Conservation (phyloP, 2,888 invertebrate genomes). For the Papilio gigon region DNA sequence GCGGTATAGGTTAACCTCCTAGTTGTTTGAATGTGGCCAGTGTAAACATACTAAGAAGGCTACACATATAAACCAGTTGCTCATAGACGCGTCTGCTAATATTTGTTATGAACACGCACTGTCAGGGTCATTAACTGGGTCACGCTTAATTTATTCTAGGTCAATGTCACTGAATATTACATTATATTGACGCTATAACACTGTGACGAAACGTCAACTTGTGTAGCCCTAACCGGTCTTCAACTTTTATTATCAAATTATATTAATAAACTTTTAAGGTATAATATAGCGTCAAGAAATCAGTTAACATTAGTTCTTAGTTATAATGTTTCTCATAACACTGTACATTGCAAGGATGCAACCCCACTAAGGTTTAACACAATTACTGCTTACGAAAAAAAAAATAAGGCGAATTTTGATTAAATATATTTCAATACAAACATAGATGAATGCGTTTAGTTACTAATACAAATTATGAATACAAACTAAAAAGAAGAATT, state of each 20-base stretch:
- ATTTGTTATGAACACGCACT: background rate
- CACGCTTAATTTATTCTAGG: background rate
- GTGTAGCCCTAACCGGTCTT: slow-evolving; percentile 12
- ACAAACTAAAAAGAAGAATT: no score
- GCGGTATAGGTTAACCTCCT: background rate
- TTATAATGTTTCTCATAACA: no score
- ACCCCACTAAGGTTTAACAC: no score
- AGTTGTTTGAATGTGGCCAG: background rate
- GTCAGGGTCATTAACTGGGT: slow-evolving; percentile 15
- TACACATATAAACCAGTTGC: background rate
- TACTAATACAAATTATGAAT: no score
- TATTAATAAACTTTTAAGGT: background rate
- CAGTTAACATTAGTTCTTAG: no score
- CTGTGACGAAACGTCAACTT: slow-evolving; percentile 2
- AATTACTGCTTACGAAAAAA: no score
- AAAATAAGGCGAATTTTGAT: no score
- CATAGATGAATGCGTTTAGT: no score
- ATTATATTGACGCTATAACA: background rate
- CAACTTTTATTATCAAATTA: background rate
- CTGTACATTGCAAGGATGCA: no score
- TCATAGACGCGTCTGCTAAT: slow-evolving; percentile 13
- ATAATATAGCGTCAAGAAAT: background rate
- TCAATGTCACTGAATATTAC: background rate
- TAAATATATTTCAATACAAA: no score
- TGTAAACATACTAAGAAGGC: background rate